Base-by-base conservation (phyloP, 2,113 vertebrate species). In the Anser cygnoides region DNA sequence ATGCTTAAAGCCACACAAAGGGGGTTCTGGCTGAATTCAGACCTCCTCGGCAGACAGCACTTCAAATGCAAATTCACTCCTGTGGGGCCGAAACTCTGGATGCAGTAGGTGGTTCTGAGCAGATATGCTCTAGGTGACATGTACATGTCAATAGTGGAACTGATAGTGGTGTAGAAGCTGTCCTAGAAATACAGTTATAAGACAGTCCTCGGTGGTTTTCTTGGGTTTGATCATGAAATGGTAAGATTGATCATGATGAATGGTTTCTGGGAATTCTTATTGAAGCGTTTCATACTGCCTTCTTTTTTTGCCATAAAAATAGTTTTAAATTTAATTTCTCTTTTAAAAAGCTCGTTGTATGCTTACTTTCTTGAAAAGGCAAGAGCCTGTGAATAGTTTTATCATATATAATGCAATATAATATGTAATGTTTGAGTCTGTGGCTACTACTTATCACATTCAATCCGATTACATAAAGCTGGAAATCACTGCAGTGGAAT, bases 401-500 rank as follows among this genome's bases (percentile, higher is more conserved):
- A 59, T 35, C 49, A 39, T 26, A 29, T 58, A 37, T 37, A 92
- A 93, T 66, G 75, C 11, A 52, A 50, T 22, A 37, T n/a, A 26
- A 13, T 29, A 28, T 29, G 26, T 29, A 65, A 41, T 65, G 39
- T 41, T 29, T 25, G 16, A 26, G 43, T 75, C 57, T 80, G 23
- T 50, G 63, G 39, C 52, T 81, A 43, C 68, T 63, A n/a, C 43
- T 87, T 55, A 55, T 0, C 70, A 50, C 2, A 0, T 52, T 73
- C 49, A 46, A 55, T 83, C 59, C 35, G 29, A 49, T 76, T 61
- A 41, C 31, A 68, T 50, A 85, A 77, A 89, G 87, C 19, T 87
- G 89, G 57, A 91, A 83, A 63, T 74, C 87, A 95, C 81, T 83
- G 85, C 92, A 83, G 2, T 55, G 94, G 94, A 91, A 91, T 75